Conservation (phyloP, 2,888 invertebrate species). For the Xestia sexstrigata region DNA sequence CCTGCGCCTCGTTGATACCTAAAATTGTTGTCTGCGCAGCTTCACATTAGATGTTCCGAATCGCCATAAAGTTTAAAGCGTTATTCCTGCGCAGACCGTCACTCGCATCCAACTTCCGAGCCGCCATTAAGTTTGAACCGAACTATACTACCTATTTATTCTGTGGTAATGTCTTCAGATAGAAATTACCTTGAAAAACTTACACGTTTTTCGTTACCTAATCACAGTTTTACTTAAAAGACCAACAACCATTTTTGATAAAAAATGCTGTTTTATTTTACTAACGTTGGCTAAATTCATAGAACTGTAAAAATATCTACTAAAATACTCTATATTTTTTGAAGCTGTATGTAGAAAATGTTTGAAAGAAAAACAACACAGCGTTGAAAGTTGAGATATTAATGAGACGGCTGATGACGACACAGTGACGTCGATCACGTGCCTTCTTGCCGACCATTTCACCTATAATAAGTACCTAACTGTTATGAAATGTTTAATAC, state of each 20-base stretch:
- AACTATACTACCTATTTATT: too few relatives aligned
- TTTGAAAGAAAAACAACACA: conserved; percentile 38
- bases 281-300: background rate
- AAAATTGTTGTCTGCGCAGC: too few relatives aligned
- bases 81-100: too few relatives aligned
- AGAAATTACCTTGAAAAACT: background rate
- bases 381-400: conserved; percentile 55
- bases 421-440: conserved; percentile 62
- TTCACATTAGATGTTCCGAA: too few relatives aligned
- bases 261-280: background rate
- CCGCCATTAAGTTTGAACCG: too few relatives aligned
- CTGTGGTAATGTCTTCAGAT: too few relatives aligned
- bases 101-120: too few relatives aligned
- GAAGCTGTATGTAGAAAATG: conserved; percentile 14
- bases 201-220: background rate
- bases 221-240: background rate
- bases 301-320: conserved; percentile 32
- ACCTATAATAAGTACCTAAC: conserved; percentile 17
- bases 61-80: too few relatives aligned
- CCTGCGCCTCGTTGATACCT: too few relatives aligned
- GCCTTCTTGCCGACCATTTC: conserved; percentile 56
- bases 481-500: conserved; percentile 37
- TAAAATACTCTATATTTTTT: conserved; percentile 26
- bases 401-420: conserved; percentile 50
- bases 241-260: too few relatives aligned